A percentile compares a stretch with the other conserved stretches of the same genome.
Conservation (phyloP, 2,888 invertebrate genomes). For the Drosophila helvetica region DNA sequence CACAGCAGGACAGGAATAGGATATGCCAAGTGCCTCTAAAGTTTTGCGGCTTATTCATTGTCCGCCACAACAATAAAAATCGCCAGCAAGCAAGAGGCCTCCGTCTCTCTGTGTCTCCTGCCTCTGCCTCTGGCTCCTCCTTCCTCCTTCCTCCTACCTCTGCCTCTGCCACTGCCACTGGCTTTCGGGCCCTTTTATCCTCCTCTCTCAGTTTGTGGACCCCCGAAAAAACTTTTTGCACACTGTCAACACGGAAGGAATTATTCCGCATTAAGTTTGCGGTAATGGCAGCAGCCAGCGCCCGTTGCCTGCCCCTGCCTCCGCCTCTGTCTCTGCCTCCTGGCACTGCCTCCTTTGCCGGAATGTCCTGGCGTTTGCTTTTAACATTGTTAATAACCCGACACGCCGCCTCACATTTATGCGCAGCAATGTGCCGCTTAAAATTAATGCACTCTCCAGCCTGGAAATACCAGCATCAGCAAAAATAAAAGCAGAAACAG, state of each 20-base stretch:
- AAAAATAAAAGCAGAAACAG: conserved; percentile 8
- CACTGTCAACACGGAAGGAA: conserved; percentile 80
- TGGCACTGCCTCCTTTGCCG: conserved; percentile 16
- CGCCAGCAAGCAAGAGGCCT: conserved; percentile 36
- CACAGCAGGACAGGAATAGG: conserved; percentile 65
- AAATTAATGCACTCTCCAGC: conserved; percentile 71
- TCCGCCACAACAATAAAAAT: conserved; percentile 71
- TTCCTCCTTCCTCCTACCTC: no score
- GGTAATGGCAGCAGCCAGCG: conserved; percentile 74
- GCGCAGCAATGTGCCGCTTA: conserved; percentile 76
- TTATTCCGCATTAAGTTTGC: conserved; percentile 81
- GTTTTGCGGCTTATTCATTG: conserved; percentile 77
- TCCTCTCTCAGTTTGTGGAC: conserved; percentile 25
- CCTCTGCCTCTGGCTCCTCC: no score
- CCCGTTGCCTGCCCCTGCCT: conserved; percentile 2
- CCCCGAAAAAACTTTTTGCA: conserved; percentile 69
- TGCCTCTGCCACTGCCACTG: background rate
- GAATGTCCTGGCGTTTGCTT: conserved; percentile 61
- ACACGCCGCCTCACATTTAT: conserved; percentile 74
- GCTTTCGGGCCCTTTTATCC: conserved; percentile 18
- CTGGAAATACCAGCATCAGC: conserved; percentile 42
- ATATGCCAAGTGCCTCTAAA: conserved; percentile 75
- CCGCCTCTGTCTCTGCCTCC: conserved; percentile 1
- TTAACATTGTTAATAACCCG: conserved; percentile 78
- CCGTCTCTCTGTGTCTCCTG: conserved; percentile 5